phyloP scores from a whole-genome alignment of 1,140 invertebrate species.

The Zelostemma sp. region DNA sequence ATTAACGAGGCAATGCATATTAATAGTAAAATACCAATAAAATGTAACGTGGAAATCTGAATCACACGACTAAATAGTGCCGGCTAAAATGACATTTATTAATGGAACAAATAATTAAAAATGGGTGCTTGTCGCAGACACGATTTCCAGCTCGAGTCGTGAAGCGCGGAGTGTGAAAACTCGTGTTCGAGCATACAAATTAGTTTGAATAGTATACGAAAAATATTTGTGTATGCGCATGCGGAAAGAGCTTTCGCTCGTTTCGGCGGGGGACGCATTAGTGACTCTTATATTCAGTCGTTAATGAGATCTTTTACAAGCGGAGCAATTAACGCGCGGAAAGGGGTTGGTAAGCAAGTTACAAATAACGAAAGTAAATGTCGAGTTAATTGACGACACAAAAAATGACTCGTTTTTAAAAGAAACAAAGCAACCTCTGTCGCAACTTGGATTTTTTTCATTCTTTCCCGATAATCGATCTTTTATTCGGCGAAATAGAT shows the following conservation, averaged over 20 bases:
- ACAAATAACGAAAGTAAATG: conserved; percentile 47
- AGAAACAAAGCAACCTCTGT: too few species aligned
- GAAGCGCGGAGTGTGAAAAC: conserved; percentile 14
- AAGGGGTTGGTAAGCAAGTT: conserved; percentile 38
- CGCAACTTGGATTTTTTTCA: too few species aligned
- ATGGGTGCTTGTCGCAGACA: too few species aligned
- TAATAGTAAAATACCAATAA: too few species aligned
- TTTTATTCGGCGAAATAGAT: too few species aligned
- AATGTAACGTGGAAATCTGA: too few species aligned
- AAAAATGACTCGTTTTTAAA: conserved; percentile 20
- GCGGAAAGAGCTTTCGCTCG: conserved; percentile 48
- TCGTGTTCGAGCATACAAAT: conserved; percentile 26
- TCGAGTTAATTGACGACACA: conserved; percentile 48
- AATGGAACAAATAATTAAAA: too few species aligned
- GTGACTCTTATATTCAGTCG: conserved; percentile 44
- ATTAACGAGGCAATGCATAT: too few species aligned
- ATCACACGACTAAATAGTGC: too few species aligned
- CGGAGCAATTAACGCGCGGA: conserved; percentile 45
- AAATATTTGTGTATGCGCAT: conserved; percentile 34
- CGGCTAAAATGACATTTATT: too few species aligned
- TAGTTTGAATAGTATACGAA: conserved; percentile 31
- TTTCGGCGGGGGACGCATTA: conserved; percentile 22
- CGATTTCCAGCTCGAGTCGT: not conserved
- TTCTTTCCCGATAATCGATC: too few species aligned
- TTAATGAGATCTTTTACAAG: conserved; percentile 47